Conservation (phyloP, 2,797 vertebrate species). For the Spatula versicolor region DNA sequence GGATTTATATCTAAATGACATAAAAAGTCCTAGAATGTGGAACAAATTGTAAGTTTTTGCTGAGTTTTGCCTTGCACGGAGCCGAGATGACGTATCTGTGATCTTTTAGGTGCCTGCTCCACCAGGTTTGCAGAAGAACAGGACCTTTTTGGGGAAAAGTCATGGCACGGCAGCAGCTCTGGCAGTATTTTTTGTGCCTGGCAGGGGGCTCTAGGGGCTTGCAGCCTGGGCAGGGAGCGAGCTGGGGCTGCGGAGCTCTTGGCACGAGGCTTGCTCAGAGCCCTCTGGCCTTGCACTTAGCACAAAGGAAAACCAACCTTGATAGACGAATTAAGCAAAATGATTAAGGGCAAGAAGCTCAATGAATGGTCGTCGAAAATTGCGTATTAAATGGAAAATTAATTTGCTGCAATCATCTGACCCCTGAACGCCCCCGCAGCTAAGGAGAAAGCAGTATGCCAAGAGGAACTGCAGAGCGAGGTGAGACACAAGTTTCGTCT, state of each 20-base stretch:
- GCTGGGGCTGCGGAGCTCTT: background rate
- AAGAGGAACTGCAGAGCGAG: background rate
- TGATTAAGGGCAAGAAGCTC: background rate
- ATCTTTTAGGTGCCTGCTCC: background rate
- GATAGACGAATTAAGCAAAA: background rate
- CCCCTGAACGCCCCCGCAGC: background rate
- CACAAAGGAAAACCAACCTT: background rate
- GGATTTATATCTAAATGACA: background rate
- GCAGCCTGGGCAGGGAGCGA: no score
- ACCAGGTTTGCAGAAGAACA: background rate
- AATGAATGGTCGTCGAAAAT: background rate
- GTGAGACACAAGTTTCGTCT: background rate
- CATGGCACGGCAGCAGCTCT: background rate
- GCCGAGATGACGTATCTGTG: rapidly evolving
- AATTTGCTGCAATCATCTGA: background rate
- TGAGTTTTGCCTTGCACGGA: background rate
- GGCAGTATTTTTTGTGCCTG: background rate
- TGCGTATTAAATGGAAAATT: background rate
- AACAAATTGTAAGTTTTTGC: background rate
- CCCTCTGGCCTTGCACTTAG: background rate
- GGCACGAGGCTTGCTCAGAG: background rate
- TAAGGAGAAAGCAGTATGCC: rapidly evolving
- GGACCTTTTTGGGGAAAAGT: background rate
- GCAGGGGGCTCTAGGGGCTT: rapidly evolving
- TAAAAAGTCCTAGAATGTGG: background rate